Evolutionary conservation across 2,797 vertebrate genomes (phyloP).

Genomic region (Scolopax rusticola): DNA sequence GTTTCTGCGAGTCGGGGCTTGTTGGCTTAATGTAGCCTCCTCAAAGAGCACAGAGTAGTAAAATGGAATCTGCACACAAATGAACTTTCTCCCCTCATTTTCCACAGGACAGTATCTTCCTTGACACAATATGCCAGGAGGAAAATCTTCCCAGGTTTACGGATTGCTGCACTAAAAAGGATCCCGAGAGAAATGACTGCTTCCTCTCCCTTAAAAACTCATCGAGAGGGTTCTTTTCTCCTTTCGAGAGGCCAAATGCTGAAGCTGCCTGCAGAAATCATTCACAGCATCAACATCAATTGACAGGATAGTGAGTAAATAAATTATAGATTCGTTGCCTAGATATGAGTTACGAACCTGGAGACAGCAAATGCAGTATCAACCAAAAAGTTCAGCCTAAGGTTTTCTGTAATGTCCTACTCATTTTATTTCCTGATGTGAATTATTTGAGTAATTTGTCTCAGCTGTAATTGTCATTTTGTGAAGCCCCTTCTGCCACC

Average conservation of each 20-base stretch:
- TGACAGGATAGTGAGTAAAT: constrained; percentile 54
- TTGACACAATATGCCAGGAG: constrained; percentile 68
- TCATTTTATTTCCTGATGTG: background rate
- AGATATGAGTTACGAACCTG: background rate
- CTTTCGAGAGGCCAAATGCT: constrained; percentile 29
- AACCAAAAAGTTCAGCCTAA: background rate
- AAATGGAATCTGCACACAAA: background rate
- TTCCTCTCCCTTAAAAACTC: constrained; percentile 61
- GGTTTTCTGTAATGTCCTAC: background rate
- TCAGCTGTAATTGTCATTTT: background rate
- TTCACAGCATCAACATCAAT: constrained; percentile 10
- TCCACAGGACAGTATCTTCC: constrained; percentile 46
- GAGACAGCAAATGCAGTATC: background rate
- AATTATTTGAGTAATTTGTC: background rate
- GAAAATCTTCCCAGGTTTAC: constrained; percentile 2
- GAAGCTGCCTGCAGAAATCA: constrained; percentile 48
- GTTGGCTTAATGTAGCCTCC: background rate
- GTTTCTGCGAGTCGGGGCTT: background rate
- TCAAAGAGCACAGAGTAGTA: background rate
- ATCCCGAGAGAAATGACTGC: constrained; percentile 49
- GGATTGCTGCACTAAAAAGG: constrained; percentile 60
- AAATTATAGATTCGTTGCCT: background rate
- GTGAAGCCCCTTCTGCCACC: background rate
- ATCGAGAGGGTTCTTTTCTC: background rate
- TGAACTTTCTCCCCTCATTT: background rate